phyloP scores from a whole-genome alignment of 2,888 invertebrate genomes.

The Acanthosepion pharaonis region DNA sequence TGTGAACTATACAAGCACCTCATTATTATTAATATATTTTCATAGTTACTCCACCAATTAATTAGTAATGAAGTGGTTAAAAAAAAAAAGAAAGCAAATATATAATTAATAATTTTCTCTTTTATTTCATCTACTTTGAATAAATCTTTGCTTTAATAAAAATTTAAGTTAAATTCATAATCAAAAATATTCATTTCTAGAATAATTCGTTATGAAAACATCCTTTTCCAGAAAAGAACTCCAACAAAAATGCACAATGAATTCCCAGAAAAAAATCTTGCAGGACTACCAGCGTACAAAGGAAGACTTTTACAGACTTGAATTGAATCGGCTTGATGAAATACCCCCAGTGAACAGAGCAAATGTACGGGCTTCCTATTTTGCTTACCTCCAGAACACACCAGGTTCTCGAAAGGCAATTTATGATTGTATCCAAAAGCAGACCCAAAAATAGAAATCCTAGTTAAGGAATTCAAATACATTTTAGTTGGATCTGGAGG shows the following conservation, averaged over 20 bases:
- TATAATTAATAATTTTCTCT: too few relatives aligned
- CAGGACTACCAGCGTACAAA: slow-evolving; percentile 71
- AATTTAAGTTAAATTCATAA: background rate
- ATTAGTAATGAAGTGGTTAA: too few relatives aligned
- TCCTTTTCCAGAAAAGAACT: slow-evolving; percentile 64
- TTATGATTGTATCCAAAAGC: slow-evolving; percentile 66
- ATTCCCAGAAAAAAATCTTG: slow-evolving; percentile 63
- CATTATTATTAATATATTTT: too few relatives aligned
- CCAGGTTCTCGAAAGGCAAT: slow-evolving; percentile 72
- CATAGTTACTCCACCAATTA: too few relatives aligned
- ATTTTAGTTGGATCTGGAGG: background rate
- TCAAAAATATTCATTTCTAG: background rate
- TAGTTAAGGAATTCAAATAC: background rate
- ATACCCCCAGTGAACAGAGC: slow-evolving; percentile 65
- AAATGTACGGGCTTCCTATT: slow-evolving; percentile 71
- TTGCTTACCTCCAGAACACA: slow-evolving; percentile 74
- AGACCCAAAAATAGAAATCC: slow-evolving; percentile 48
- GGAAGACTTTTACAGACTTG: slow-evolving; percentile 73
- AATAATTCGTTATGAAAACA: background rate
- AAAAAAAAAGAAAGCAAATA: too few relatives aligned
- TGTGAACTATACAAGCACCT: too few relatives aligned
- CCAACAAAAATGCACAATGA: slow-evolving; percentile 65
- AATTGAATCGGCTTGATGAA: slow-evolving; percentile 70
- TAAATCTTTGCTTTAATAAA: too few relatives aligned
- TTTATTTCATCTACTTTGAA: too few relatives aligned